Percentiles rank a stretch among this genome's conserved stretches.
Conservation (phyloP, 1,140 invertebrate genomes). For the Saxidomus purpurata region DNA sequence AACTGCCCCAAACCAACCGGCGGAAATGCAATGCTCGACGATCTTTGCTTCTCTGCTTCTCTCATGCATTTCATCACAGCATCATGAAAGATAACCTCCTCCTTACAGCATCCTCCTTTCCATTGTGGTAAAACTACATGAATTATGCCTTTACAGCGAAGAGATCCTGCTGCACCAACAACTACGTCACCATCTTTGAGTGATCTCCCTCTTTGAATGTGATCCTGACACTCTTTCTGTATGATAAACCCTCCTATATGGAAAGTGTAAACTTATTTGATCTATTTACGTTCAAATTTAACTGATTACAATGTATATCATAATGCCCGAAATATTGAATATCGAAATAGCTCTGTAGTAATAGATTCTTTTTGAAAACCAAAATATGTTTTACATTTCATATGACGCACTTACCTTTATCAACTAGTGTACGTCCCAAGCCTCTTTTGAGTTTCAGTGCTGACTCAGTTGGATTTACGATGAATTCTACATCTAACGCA, state of each 20-base stretch:
- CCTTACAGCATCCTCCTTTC: background rate
- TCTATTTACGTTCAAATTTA: no score
- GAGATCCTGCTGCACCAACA: background rate
- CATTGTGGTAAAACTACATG: background rate
- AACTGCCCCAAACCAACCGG: background rate
- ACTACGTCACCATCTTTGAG: background rate
- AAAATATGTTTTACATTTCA: no score
- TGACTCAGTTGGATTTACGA: background rate
- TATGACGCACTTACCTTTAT: background rate
- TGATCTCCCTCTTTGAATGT: background rate
- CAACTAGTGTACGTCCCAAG: background rate
- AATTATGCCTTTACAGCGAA: background rate
- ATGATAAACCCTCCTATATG: background rate
- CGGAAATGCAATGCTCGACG: conserved; percentile 21
- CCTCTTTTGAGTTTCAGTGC: background rate
- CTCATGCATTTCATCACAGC: conserved; percentile 4
- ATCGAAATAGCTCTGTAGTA: no score
- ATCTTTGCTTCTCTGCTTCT: background rate
- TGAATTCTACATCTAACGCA: background rate
- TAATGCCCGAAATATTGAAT: no score
- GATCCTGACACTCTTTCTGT: background rate
- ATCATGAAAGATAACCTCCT: background rate
- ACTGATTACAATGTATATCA: no score
- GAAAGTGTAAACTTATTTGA: no score
- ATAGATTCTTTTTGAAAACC: no score